A percentile compares a stretch with the other conserved stretches of the same genome.
phyloP scores from a whole-genome alignment of 2,113 vertebrate genomes.

The Ellobius talpinus region DNA sequence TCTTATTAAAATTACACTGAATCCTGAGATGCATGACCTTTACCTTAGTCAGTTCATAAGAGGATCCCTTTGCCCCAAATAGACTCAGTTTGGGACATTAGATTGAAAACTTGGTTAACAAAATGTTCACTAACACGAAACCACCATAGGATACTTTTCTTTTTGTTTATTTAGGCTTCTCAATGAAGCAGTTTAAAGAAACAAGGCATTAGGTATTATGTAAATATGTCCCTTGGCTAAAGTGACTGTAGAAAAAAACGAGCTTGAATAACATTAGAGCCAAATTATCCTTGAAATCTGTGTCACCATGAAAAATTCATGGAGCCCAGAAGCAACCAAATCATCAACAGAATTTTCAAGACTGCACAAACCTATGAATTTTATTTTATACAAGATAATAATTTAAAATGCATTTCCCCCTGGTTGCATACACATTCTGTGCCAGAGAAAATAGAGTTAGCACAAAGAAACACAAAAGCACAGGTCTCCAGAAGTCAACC shows the following conservation, averaged over 20 bases:
- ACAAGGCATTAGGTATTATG: conserved; percentile 67
- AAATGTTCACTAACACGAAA: not conserved
- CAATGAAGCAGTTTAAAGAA: conserved; percentile 46
- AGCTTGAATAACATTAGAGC: conserved; percentile 70
- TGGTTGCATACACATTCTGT: conserved; percentile 43
- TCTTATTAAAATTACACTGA: not conserved
- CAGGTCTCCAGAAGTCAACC: conserved; percentile 21
- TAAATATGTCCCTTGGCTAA: conserved; percentile 77
- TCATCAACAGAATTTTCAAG: conserved; percentile 80
- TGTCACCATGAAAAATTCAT: conserved; percentile 82
- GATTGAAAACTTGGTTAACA: conserved; percentile 1
- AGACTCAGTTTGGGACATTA: conserved; percentile 1
- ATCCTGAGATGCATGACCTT: conserved; percentile 9
- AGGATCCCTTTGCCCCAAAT: not conserved
- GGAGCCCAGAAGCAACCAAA: conserved; percentile 72
- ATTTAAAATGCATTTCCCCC: conserved; percentile 80
- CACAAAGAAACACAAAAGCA: conserved; percentile 54
- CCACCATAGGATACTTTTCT: not conserved
- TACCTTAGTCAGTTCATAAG: conserved; percentile 42
- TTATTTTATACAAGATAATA: conserved; percentile 73
- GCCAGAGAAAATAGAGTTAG: conserved; percentile 70
- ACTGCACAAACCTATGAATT: conserved; percentile 79
- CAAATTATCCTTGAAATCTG: conserved; percentile 79
- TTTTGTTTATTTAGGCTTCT: conserved; percentile 30
- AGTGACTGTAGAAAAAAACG: conserved; percentile 62